Percentiles rank a stretch among this genome's conserved stretches.
These are phyloP conservation scores for Lichenostomus cassidix DNA, from an alignment of 2,113 vertebrate species.

Conservation along the genomic window DNA sequence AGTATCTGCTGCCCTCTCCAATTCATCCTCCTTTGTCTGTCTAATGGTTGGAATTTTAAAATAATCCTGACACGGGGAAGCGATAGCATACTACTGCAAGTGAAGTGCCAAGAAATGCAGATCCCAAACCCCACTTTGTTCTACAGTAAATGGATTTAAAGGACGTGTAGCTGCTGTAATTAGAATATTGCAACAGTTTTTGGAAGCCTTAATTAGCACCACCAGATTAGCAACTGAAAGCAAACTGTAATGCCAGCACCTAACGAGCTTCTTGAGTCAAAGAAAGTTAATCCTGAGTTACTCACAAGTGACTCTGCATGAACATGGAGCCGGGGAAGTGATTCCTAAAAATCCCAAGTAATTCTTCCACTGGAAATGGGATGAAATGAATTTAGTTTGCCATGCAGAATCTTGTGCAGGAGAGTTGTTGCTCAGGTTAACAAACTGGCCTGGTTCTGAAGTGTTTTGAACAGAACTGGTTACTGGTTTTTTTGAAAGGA, in stretches of 20 bases:
- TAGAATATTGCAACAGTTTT: conserved; percentile 11
- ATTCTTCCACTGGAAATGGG: not conserved
- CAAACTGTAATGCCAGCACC: conserved; percentile 4
- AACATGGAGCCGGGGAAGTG: not conserved
- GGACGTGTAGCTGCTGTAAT: not conserved
- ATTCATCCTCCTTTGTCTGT: not conserved
- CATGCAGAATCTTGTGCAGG: rapidly evolving
- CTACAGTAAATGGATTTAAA: not conserved
- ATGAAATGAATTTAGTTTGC: not conserved
- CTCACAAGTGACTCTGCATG: not conserved
- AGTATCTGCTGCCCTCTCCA: not conserved
- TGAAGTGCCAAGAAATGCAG: not conserved
- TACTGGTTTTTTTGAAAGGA: not conserved
- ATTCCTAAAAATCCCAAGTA: not conserved
- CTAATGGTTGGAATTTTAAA: not conserved
- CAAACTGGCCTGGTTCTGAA: not conserved
- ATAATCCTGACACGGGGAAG: not conserved
- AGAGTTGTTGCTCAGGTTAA: not conserved
- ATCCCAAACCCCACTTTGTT: not conserved
- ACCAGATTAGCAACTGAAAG: conserved; percentile 8
- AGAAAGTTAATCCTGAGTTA: not conserved
- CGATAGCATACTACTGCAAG: rapidly evolving
- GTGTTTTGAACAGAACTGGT: not conserved
- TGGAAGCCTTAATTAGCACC: conserved; percentile 20
- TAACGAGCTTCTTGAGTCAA: not conserved